Evolutionary conservation across 1,140 invertebrate genomes (phyloP).

Genomic region (Epicauta chinensis): DNA sequence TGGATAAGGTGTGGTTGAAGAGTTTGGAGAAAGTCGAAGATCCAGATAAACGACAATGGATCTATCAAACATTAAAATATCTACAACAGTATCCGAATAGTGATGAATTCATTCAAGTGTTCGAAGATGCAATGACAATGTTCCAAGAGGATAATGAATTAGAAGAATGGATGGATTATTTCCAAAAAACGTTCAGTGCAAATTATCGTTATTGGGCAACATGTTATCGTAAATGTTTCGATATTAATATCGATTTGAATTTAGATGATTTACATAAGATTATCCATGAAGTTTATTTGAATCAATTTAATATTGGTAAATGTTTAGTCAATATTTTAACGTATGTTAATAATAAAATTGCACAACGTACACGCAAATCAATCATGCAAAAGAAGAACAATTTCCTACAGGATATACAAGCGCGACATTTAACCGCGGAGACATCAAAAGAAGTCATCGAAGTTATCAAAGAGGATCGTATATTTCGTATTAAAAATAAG

Average conservation of each 20-base stretch:
- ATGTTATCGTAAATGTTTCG: constrained; percentile 7
- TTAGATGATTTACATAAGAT: constrained; percentile 10
- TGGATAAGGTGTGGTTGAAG: constrained; percentile 2
- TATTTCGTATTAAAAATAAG: not conserved
- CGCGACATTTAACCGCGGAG: constrained; percentile 5
- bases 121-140: constrained; percentile 1
- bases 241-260: constrained; percentile 2
- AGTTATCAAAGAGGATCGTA: not conserved
- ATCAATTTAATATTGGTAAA: constrained; percentile 6
- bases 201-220: constrained; percentile 10
- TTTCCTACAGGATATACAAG: not conserved
- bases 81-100: constrained; percentile 3
- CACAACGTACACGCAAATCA: constrained; percentile 2
- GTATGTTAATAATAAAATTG: constrained; percentile 8
- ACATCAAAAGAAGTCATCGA: not conserved
- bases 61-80: constrained; percentile 13
- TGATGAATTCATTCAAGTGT: constrained; percentile 5
- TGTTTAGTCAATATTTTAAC: not conserved
- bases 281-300: constrained; percentile 9
- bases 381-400: constrained; percentile 2
- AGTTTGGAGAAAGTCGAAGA: constrained; percentile 10
- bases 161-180: constrained; percentile 1
- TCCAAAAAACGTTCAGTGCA: constrained; percentile 2
- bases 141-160: not conserved
- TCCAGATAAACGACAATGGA: not conserved